These are phyloP conservation scores for Eupithecia dodoneata DNA, from an alignment of 2,888 invertebrate genomes.

Conservation along the genomic window DNA sequence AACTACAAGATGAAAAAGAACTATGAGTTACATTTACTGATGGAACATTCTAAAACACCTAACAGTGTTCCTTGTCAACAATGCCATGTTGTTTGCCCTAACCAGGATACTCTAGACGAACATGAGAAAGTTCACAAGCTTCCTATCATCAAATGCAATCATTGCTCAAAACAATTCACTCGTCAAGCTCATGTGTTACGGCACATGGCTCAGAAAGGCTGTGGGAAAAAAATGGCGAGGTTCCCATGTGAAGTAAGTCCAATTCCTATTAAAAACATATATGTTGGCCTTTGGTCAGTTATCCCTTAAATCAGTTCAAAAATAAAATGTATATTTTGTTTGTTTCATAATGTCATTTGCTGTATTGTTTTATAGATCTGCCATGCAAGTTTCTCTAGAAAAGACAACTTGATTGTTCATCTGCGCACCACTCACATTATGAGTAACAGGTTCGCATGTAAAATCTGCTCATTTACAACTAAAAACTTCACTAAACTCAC, in stretches of 20 bases:
- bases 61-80: slow-evolving; percentile 86
- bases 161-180: slow-evolving; percentile 89
- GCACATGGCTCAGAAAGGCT: slow-evolving; percentile 88
- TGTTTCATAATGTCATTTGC: background rate
- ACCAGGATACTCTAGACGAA: slow-evolving; percentile 84
- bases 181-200: slow-evolving; percentile 90
- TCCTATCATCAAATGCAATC: slow-evolving; percentile 84
- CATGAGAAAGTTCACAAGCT: slow-evolving; percentile 87
- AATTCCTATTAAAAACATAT: background rate
- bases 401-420: slow-evolving; percentile 90
- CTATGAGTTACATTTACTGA: slow-evolving; percentile 86
- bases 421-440: slow-evolving; percentile 82
- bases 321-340: background rate
- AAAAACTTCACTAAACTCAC: slow-evolving; percentile 71
- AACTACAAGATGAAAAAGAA: slow-evolving; percentile 88
- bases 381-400: slow-evolving; percentile 86
- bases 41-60: slow-evolving; percentile 87
- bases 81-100: slow-evolving; percentile 87
- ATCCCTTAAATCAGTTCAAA: background rate
- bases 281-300: background rate
- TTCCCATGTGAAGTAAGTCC: slow-evolving; percentile 71
- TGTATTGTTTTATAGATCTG: slow-evolving; percentile 82
- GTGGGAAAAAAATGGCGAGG: slow-evolving; percentile 72
- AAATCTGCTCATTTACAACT: slow-evolving; percentile 62
- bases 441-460: slow-evolving; percentile 59